Evolutionary conservation across 2,113 vertebrate genomes (phyloP).

Genomic region (Erythrolamprus reginae): DNA sequence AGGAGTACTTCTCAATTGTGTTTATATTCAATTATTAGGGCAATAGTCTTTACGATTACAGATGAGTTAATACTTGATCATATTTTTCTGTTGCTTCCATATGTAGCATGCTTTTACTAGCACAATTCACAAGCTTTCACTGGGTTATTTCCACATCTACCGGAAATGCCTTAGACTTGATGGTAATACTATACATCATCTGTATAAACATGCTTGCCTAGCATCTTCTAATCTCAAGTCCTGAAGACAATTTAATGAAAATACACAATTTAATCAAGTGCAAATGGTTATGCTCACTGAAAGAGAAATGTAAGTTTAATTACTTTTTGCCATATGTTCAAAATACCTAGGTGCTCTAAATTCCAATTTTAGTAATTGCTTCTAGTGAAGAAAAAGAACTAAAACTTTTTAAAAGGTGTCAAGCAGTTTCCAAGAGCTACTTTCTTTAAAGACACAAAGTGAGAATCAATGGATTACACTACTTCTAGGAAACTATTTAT

Average conservation of each 20-base stretch:
- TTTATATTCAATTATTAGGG: neutral
- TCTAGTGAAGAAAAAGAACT: constrained; percentile 50
- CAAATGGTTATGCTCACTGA: constrained; percentile 57
- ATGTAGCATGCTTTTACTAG: constrained; percentile 24
- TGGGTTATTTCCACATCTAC: constrained; percentile 36
- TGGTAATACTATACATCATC: constrained; percentile 58
- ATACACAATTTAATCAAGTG: constrained; percentile 60
- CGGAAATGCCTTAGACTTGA: constrained; percentile 48
- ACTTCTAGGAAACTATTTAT: neutral
- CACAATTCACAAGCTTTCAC: constrained; percentile 22
- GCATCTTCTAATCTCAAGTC: constrained; percentile 56
- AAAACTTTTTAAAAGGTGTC: constrained; percentile 47
- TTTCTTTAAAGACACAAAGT: constrained; percentile 24
- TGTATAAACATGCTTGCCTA: constrained; percentile 52
- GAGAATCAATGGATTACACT: neutral
- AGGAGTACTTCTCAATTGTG: neutral
- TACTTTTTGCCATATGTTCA: constrained; percentile 47
- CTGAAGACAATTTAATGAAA: constrained; percentile 37
- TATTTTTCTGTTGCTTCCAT: neutral
- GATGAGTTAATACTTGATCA: neutral
- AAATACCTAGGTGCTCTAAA: constrained; percentile 49
- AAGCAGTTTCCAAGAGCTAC: constrained; percentile 32
- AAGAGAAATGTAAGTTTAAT: constrained; percentile 56
- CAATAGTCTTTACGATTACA: neutral
- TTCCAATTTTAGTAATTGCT: constrained; percentile 70